Base-by-base conservation (phyloP, 2,888 invertebrate species). In the Micoletzkya japonica region DNA sequence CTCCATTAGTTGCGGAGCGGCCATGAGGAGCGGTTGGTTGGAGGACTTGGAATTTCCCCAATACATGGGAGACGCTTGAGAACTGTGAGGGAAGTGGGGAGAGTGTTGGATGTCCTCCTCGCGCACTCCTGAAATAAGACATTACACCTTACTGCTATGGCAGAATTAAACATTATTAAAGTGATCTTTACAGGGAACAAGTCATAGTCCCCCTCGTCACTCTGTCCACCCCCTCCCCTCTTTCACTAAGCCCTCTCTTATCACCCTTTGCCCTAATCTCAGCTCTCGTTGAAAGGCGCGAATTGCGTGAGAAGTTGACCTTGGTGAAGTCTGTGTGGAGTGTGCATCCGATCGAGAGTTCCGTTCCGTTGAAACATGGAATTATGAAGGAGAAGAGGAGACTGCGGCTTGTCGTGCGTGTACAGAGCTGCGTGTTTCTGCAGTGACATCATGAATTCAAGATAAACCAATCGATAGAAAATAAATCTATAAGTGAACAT, bases 361-460 rank as follows among this genome's bases (percentile, higher is more conserved):
- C 57, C 28, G 7, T 63, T 67, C 34, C 72, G 71, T 52, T 76
- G 75, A 67, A 78, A 78, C 77, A 77, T 77, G 14, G 75, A 66
- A 59, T 78, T 74, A 50, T 75, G 73, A 57, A 78, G 68, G 6
- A 78, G 63, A 17, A 78, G 63, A 20, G 78, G 78, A 50, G 73
- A 73, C 34, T 68, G 68, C 4, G 68, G 68, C 30, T 68, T 17
- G 7, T 24, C 59, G 24, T 57, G 30, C 36, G 37, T 37, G 56
- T 28, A 56, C 7, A 28, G 56, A 34, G 49, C 20, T 30, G 36
- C 44, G n/a, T 58, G 44, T 3, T 66, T 52, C 57, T 50, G 49
- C 52, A 49, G 54, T 30, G 30, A 34, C 7, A 20, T 1, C n/a
- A 28, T 34, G 24, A 52, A 44, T 49, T 30, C 58, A 58, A 20